A percentile compares a stretch with the other conserved stretches of the same genome.
Evolutionary conservation across 1,140 invertebrate species (phyloP).

Genomic region (Drosophila pruinosa): DNA sequence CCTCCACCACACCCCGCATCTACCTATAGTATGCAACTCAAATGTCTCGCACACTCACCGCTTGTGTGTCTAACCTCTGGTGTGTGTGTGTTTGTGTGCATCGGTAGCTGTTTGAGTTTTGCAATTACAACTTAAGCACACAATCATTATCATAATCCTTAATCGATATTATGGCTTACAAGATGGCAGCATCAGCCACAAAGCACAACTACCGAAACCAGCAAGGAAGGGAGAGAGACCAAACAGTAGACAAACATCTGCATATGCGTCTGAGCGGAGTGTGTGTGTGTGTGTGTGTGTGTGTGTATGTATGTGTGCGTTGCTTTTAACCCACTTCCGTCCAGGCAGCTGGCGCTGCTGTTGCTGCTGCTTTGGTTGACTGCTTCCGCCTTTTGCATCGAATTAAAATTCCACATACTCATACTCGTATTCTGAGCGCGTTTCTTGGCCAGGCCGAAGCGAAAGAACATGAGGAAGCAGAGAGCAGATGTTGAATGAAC

Average conservation of each 20-base stretch:
- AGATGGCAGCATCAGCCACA: constrained; percentile 30
- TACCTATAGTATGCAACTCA: too few species aligned
- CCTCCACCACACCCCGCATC: constrained; percentile 4
- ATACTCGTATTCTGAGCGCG: not conserved
- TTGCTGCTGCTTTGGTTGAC: constrained; percentile 34
- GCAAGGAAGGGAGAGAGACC: not conserved
- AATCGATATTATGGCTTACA: constrained; percentile 75
- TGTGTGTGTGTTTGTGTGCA: constrained; percentile 16
- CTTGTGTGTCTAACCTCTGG: constrained; percentile 28
- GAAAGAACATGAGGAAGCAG: constrained; percentile 8
- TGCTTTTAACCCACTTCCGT: constrained; percentile 60
- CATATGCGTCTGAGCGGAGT: constrained; percentile 19
- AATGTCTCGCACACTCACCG: constrained; percentile 7
- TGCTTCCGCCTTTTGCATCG: constrained; percentile 44
- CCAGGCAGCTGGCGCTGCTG: constrained; percentile 1
- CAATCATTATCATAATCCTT: constrained; percentile 79
- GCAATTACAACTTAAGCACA: constrained; percentile 75
- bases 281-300: constrained; percentile 1
- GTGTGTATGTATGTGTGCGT: constrained; percentile 25
- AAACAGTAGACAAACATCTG: constrained; percentile 45
- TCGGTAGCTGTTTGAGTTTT: constrained; percentile 59
- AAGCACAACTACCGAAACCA: not conserved
- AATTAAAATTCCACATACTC: constrained; percentile 62
- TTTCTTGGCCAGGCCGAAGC: constrained; percentile 28
- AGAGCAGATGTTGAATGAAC: not conserved